Conservation (phyloP, 2,797 vertebrate genomes). For the Toxotes lorentzi region DNA sequence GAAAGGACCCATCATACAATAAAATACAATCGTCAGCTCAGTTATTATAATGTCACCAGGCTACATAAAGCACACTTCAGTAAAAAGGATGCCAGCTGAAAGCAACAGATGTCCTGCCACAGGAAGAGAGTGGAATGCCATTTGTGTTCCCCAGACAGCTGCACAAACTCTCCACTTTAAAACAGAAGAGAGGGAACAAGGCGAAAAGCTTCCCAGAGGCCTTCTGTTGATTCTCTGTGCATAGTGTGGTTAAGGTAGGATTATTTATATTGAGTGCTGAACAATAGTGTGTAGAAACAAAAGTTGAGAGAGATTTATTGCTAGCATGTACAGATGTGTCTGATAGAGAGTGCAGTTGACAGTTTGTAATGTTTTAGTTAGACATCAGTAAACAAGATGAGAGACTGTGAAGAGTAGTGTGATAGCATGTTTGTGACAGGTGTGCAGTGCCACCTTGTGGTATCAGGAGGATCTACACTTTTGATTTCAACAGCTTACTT, state of each 20-base stretch:
- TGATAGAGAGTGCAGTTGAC: not conserved
- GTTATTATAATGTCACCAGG: conserved; percentile 47
- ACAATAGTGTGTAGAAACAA: conserved; percentile 8
- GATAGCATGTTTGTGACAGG: conserved; percentile 57
- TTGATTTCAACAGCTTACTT: not conserved
- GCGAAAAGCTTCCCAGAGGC: conserved; percentile 41
- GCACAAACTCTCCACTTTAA: conserved; percentile 64
- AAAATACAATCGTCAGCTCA: conserved; percentile 13
- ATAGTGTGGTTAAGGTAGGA: conserved; percentile 40
- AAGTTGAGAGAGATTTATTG: not conserved
- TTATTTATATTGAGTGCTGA: conserved; percentile 50
- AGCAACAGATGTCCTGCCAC: conserved; percentile 77
- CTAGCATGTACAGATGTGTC: not conserved
- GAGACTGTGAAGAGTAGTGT: not conserved
- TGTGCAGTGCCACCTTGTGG: conserved; percentile 82
- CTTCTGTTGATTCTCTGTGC: conserved; percentile 42
- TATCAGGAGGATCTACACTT: conserved; percentile 21
- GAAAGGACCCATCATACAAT: not conserved
- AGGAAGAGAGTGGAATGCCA: conserved; percentile 59
- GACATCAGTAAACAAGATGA: conserved; percentile 1
- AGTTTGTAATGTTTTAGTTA: not conserved
- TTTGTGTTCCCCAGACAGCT: conserved; percentile 68
- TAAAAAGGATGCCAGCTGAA: conserved; percentile 59
- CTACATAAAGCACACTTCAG: conserved; percentile 53
- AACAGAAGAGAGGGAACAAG: conserved; percentile 38